A percentile compares a stretch with the other conserved stretches of the same genome.
Conservation (phyloP, 2,888 invertebrate genomes). For the Drosophila subquinaria region DNA sequence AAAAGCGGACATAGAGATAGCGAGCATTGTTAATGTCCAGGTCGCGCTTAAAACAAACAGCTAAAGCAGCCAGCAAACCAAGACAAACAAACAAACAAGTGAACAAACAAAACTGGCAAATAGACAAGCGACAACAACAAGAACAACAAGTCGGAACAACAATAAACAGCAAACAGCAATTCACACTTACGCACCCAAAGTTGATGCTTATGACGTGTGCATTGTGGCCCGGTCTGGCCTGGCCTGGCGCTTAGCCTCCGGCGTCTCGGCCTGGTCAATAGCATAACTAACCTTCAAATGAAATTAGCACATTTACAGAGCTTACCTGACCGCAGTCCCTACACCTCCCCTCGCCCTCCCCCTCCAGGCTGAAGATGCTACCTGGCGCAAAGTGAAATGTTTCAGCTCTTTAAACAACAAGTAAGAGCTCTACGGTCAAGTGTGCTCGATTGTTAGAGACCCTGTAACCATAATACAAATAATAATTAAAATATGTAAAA, state of each 20-base stretch:
- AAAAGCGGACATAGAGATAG: constrained; percentile 48
- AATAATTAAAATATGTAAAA: too few relatives aligned
- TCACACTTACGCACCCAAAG: constrained; percentile 80
- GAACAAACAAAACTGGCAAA: constrained; percentile 53
- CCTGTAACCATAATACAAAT: background rate
- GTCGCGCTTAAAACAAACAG: constrained; percentile 74
- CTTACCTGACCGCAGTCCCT: constrained; percentile 75
- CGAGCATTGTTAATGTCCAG: constrained; percentile 71
- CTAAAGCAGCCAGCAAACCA: constrained; percentile 50
- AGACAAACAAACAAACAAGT: constrained; percentile 49
- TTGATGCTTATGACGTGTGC: constrained; percentile 74
- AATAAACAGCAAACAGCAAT: constrained; percentile 70
- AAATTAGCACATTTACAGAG: constrained; percentile 78
- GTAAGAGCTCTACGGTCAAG: background rate
- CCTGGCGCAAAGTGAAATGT: constrained; percentile 71
- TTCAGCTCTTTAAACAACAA: constrained; percentile 72
- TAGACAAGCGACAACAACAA: constrained; percentile 46
- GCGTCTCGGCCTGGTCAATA: constrained; percentile 66
- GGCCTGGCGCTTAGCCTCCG: constrained; percentile 20
- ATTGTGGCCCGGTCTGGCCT: constrained; percentile 5
- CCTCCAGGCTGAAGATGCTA: constrained; percentile 1
- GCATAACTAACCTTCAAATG: constrained; percentile 81
- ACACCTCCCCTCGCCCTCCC: background rate
- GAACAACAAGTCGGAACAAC: constrained; percentile 18
- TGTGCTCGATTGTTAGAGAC: background rate